Evolutionary conservation across 2,113 vertebrate species (phyloP).

Genomic region (Sorex araneus): DNA sequence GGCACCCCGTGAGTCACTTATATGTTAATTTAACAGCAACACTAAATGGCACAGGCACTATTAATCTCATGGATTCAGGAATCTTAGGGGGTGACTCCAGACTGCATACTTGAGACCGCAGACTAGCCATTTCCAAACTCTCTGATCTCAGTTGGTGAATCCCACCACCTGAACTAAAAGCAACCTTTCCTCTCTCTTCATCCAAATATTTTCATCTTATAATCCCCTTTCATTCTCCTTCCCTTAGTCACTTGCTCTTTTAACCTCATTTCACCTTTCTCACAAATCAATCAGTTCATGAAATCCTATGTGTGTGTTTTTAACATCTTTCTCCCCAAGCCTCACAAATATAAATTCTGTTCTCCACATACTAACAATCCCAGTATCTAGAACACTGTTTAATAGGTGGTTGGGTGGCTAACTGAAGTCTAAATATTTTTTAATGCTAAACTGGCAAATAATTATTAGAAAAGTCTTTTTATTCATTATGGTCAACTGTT

Average conservation of each 20-base stretch:
- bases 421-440: not conserved
- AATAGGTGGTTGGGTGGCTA: not conserved
- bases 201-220: not conserved
- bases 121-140: not conserved
- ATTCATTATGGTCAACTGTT: not conserved
- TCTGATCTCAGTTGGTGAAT: not conserved
- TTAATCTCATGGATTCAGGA: not conserved
- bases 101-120: not conserved
- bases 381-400: no score
- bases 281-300: not conserved
- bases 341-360: not conserved
- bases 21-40: slow-evolving; percentile 25
- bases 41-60: not conserved
- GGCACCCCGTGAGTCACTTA: not conserved
- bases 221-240: not conserved
- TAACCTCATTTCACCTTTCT: not conserved
- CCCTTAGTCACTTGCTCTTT: not conserved
- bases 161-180: not conserved
- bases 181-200: not conserved
- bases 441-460: not conserved
- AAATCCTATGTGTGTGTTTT: not conserved
- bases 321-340: not conserved
- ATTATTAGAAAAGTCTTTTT: not conserved
- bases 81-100: not conserved
- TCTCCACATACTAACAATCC: no score